phyloP scores from a whole-genome alignment of 2,888 invertebrate species.

The Parnassius glacialis region DNA sequence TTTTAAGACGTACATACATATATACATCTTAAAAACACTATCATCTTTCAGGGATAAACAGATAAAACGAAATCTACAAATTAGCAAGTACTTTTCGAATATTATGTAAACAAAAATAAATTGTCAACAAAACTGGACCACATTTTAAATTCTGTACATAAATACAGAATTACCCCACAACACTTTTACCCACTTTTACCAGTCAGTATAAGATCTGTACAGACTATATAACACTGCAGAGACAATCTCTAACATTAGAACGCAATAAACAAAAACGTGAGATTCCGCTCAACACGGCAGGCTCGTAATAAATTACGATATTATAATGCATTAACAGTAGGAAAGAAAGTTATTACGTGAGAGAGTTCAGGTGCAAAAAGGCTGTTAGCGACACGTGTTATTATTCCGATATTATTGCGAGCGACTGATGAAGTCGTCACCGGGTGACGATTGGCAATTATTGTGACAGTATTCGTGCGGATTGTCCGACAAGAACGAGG shows the following conservation, averaged over 20 bases:
- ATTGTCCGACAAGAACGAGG: constrained; percentile 25
- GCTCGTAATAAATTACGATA: constrained; percentile 43
- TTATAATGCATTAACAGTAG: constrained; percentile 36
- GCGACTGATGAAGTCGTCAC: constrained; percentile 52
- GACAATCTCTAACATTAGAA: constrained; percentile 29
- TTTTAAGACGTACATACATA: too few species aligned
- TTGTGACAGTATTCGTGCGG: constrained; percentile 35
- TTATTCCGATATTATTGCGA: constrained; percentile 49
- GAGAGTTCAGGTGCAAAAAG: constrained; percentile 43
- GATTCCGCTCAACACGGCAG: constrained; percentile 37
- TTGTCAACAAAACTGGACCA: neutral
- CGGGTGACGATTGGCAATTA: constrained; percentile 37
- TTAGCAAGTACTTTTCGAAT: neutral
- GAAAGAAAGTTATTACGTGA: constrained; percentile 45
- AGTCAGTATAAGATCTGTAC: constrained; percentile 22
- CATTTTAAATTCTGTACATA: neutral
- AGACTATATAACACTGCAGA: constrained; percentile 21
- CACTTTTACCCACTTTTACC: constrained; percentile 12
- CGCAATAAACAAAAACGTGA: constrained; percentile 47
- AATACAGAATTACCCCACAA: constrained; percentile 11
- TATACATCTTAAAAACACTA: too few species aligned
- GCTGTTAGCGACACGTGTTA: constrained; percentile 46
- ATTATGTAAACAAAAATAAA: neutral
- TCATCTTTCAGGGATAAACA: too few species aligned
- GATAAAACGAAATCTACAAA: too few species aligned